Conservation (phyloP, 1,140 invertebrate genomes). For the Bradynema listronoti region DNA sequence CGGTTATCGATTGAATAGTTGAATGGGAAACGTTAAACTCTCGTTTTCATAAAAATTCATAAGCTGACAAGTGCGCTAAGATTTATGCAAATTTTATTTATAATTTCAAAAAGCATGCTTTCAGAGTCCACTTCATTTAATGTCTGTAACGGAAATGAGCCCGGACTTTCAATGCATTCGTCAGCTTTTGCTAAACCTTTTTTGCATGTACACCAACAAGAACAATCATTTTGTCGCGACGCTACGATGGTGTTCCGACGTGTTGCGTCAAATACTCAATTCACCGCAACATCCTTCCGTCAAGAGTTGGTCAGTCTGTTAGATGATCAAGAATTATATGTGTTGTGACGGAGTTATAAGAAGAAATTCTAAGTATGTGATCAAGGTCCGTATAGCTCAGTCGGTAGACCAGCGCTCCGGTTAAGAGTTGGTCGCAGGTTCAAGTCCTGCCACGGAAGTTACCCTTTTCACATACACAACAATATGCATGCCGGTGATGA, state of each 20-base stretch:
- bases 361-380: no score
- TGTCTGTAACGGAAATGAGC: conserved; percentile 54
- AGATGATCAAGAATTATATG: conserved; percentile 2
- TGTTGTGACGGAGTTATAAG: no score
- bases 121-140: conserved; percentile 50
- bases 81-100: no score
- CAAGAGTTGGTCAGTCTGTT: conserved; percentile 43
- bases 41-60: no score
- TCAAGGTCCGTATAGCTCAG: no score
- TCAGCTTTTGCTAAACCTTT: conserved; percentile 52
- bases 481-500: no score
- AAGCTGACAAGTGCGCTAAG: not conserved
- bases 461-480: no score
- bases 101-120: conserved; percentile 23
- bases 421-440: no score
- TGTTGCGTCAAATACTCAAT: conserved; percentile 45
- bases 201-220: conserved; percentile 49
- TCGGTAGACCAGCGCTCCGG: no score
- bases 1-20: no score
- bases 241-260: conserved; percentile 43
- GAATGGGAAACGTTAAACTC: no score
- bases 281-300: conserved; percentile 56
- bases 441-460: no score
- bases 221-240: conserved; percentile 51
- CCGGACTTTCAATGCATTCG: conserved; percentile 58